These are phyloP conservation scores for Triplophysa rosa DNA, from an alignment of 2,113 vertebrate species.

Conservation along the genomic window DNA sequence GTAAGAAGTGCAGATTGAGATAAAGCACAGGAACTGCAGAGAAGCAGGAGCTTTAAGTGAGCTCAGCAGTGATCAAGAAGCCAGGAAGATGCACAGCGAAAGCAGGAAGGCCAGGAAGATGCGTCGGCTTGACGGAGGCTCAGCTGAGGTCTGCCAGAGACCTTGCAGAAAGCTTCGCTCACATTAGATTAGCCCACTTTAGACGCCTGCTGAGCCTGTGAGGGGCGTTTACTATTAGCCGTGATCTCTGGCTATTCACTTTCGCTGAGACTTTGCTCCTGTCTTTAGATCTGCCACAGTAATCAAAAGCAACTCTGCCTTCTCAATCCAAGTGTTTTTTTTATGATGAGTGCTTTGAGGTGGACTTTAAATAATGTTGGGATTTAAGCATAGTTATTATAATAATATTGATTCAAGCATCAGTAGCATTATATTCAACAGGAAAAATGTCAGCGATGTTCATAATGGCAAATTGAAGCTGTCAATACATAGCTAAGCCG, in stretches of 20 bases:
- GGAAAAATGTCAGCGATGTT: not conserved
- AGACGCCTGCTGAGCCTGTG: conserved; percentile 12
- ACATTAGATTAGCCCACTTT: conserved; percentile 23
- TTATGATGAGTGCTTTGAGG: conserved; percentile 28
- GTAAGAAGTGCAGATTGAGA: conserved; percentile 45
- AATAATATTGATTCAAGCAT: conserved; percentile 17
- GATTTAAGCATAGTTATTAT: conserved; percentile 33
- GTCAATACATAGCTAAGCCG: not conserved
- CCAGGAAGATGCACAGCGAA: conserved; percentile 16
- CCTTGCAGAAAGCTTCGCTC: conserved; percentile 1
- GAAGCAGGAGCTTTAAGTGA: conserved; percentile 39
- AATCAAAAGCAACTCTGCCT: conserved; percentile 47
- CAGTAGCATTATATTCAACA: conserved; percentile 14
- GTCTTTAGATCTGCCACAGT: conserved; percentile 41
- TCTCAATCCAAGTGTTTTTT: conserved; percentile 24
- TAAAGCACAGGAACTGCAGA: conserved; percentile 42
- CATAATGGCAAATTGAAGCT: not conserved
- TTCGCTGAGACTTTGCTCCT: conserved; percentile 19
- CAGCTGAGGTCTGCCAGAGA: conserved; percentile 3
- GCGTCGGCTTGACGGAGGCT: not conserved
- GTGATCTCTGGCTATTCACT: conserved; percentile 37
- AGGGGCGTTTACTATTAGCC: conserved; percentile 25
- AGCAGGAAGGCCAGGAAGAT: conserved; percentile 2
- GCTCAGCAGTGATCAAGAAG: conserved; percentile 30
- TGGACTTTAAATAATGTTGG: conserved; percentile 31